phyloP scores from a whole-genome alignment of 2,888 invertebrate genomes.

The Leptothorax acervorum region DNA sequence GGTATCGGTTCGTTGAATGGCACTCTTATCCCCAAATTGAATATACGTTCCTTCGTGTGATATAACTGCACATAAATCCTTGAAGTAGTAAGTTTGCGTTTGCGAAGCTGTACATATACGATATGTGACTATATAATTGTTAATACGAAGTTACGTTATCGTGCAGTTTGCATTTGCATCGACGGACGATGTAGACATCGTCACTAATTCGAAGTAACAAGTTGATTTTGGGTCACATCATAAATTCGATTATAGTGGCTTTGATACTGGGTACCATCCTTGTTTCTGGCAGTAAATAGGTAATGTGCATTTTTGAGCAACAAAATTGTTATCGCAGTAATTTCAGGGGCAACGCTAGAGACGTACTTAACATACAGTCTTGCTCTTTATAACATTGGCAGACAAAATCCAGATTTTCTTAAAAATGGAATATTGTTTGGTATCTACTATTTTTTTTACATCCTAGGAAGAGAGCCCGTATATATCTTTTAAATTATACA shows the following conservation, averaged over 20 bases:
- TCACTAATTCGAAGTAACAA: slow-evolving; percentile 2
- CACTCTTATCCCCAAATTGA: slow-evolving; percentile 33
- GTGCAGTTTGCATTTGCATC: slow-evolving; percentile 34
- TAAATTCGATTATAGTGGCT: slow-evolving; percentile 35
- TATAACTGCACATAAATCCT: neutral
- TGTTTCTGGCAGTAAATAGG: slow-evolving; percentile 74
- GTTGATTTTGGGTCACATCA: slow-evolving; percentile 18
- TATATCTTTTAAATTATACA: slow-evolving; percentile 20
- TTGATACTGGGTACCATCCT: slow-evolving; percentile 56
- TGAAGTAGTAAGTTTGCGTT: neutral
- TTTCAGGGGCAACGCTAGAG: slow-evolving; percentile 13
- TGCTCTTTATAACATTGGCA: neutral
- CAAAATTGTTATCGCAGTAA: slow-evolving; percentile 64
- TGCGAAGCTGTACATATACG: slow-evolving; percentile 43
- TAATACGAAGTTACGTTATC: slow-evolving; percentile 34
- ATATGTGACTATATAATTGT: slow-evolving; percentile 50
- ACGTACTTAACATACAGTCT: slow-evolving; percentile 18
- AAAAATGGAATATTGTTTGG: slow-evolving; percentile 16
- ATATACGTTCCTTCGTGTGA: slow-evolving; percentile 14
- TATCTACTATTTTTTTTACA: slow-evolving; percentile 3
- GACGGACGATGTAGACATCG: neutral
- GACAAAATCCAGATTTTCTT: slow-evolving; percentile 13
- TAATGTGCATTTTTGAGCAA: slow-evolving; percentile 73
- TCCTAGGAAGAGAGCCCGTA: neutral
- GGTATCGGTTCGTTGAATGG: slow-evolving; percentile 74